These are phyloP conservation scores for Mormyrus hasselquistii DNA, from an alignment of 2,797 vertebrate genomes.

Conservation along the genomic window DNA sequence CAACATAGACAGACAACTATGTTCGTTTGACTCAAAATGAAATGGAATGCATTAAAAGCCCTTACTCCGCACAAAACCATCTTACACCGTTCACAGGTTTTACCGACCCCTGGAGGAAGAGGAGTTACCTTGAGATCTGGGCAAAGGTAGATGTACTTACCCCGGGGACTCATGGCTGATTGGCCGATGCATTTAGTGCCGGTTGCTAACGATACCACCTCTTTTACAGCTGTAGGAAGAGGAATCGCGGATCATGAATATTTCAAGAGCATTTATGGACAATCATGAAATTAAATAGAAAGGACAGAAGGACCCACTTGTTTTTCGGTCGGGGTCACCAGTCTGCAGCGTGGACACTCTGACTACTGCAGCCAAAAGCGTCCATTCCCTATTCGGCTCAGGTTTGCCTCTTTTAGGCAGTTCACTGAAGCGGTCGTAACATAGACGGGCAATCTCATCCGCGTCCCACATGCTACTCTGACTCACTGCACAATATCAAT, in stretches of 20 bases:
- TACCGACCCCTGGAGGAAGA: neutral
- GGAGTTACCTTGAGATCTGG: neutral
- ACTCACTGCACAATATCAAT: neutral
- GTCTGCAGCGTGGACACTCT: conserved; percentile 43
- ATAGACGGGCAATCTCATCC: conserved; percentile 72
- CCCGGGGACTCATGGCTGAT: conserved; percentile 72
- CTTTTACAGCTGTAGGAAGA: conserved; percentile 54
- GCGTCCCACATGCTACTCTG: conserved; percentile 55
- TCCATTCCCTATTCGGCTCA: conserved; percentile 78
- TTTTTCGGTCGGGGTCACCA: neutral
- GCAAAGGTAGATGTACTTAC: conserved; percentile 48
- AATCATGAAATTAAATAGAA: neutral
- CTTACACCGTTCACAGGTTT: neutral
- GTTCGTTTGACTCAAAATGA: neutral
- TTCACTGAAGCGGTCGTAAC: conserved; percentile 65
- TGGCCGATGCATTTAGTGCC: conserved; percentile 90
- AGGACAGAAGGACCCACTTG: neutral
- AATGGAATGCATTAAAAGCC: neutral
- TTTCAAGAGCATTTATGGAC: neutral
- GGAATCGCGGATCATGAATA: neutral
- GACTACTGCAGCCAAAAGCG: conserved; percentile 75
- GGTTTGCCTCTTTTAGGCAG: conserved; percentile 84
- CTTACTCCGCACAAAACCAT: neutral
- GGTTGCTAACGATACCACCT: conserved; percentile 87
- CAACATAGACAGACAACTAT: neutral